Evolutionary conservation across 2,797 vertebrate genomes (phyloP).

Genomic region (Otus scops): DNA sequence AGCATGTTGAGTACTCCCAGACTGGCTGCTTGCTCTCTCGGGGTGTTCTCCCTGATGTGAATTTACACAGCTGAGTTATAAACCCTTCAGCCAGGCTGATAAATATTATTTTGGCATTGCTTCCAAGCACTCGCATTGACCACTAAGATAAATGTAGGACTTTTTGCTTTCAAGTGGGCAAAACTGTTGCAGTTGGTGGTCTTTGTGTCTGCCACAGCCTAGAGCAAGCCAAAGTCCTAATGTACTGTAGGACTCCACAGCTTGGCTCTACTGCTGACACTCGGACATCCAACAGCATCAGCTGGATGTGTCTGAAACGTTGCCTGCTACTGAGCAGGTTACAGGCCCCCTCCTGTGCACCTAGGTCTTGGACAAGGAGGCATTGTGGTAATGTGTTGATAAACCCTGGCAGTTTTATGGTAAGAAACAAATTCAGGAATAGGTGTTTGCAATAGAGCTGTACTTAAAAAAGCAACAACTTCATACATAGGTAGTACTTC

Average conservation of each 20-base stretch:
- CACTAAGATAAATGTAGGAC: neutral
- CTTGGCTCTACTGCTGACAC: neutral
- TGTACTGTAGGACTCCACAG: neutral
- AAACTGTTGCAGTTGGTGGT: neutral
- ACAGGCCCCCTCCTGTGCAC: neutral
- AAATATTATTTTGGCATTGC: neutral
- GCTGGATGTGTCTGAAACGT: neutral
- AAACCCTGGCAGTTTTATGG: neutral
- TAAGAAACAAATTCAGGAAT: neutral
- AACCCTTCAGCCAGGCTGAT: neutral
- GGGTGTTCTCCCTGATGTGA: neutral
- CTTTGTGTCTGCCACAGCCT: neutral
- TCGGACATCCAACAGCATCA: neutral
- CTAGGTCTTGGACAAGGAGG: neutral
- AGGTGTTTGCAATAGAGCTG: neutral
- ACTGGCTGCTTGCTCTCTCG: neutral
- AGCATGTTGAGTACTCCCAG: neutral
- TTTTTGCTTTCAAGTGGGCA: neutral
- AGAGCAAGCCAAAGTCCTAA: neutral
- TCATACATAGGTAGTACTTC: neutral
- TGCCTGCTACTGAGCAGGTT: neutral
- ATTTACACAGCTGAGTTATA: neutral
- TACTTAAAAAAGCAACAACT: neutral
- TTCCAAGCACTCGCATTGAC: neutral
- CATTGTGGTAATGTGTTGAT: neutral